Evolutionary conservation across 2,113 vertebrate species (phyloP).

Genomic region (Otolemur garnettii): DNA sequence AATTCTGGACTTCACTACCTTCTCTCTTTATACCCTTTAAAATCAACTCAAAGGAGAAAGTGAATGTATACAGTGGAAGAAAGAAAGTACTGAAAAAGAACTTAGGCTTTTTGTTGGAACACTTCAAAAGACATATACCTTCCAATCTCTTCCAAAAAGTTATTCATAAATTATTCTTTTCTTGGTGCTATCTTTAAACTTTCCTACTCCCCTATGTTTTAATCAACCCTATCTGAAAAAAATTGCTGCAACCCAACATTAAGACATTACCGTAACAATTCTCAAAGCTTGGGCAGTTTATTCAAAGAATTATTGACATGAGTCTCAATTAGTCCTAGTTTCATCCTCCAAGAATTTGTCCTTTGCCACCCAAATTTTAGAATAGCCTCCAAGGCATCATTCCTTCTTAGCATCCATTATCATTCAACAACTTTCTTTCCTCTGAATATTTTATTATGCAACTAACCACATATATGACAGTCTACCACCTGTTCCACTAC

Average conservation of each 20-base stretch:
- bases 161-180: not conserved
- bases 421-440: not conserved
- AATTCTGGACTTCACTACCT: constrained; percentile 15
- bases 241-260: not conserved
- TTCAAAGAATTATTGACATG: not conserved
- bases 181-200: constrained; percentile 39
- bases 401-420: not conserved
- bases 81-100: not conserved
- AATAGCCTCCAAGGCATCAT: not conserved
- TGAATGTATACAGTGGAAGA: not conserved
- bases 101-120: not conserved
- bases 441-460: not conserved
- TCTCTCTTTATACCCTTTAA: not conserved
- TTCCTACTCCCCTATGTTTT: not conserved
- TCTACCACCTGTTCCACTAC: not conserved
- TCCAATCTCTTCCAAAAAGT: not conserved
- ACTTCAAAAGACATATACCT: not conserved
- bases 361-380: not conserved
- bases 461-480: not conserved
- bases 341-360: not conserved
- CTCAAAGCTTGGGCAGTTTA: not conserved
- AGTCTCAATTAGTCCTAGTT: constrained; percentile 5
- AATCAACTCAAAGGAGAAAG: constrained; percentile 28
- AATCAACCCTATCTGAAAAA: constrained; percentile 8
- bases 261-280: not conserved